Percentiles rank a stretch among this genome's conserved stretches.
These are phyloP conservation scores for Thomomys bottae DNA, from an alignment of 2,113 vertebrate species.

Conservation along the genomic window DNA sequence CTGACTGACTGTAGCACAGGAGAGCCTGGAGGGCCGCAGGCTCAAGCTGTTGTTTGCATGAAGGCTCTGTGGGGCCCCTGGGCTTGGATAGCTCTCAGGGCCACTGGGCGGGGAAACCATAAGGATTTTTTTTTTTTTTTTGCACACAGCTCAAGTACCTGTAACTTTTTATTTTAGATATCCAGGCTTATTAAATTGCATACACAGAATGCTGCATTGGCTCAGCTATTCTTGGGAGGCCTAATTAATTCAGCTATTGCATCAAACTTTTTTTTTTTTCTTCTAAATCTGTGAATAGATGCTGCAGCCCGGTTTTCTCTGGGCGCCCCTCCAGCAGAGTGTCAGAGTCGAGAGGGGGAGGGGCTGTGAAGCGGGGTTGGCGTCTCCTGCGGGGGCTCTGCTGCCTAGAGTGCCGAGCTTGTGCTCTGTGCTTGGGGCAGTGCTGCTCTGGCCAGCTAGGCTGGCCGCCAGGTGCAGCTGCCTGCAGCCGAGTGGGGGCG, in stretches of 20 bases:
- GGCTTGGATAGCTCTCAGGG: neutral
- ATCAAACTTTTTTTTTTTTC: slow-evolving; percentile 72
- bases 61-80: neutral
- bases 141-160: neutral
- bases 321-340: slow-evolving; percentile 80
- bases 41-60: neutral
- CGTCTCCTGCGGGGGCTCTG: slow-evolving; percentile 81
- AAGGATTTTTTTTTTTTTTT: neutral
- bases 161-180: slow-evolving; percentile 45
- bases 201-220: slow-evolving; percentile 64
- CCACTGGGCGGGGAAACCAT: neutral
- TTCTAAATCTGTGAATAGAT: slow-evolving; percentile 68
- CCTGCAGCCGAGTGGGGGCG: slow-evolving; percentile 19
- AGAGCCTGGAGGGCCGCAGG: neutral
- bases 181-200: slow-evolving; percentile 47
- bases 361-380: slow-evolving; percentile 83
- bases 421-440: neutral
- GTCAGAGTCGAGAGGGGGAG: slow-evolving; percentile 83
- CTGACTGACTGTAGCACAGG: neutral
- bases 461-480: slow-evolving; percentile 81
- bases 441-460: slow-evolving; percentile 83
- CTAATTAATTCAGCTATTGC: slow-evolving; percentile 72
- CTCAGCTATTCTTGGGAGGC: slow-evolving; percentile 71
- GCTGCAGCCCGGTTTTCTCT: slow-evolving; percentile 73
- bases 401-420: slow-evolving; percentile 29